Evolutionary conservation across 2,113 vertebrate genomes (phyloP), one percentile per base, ranked within the genome.

Genomic region (Chlamydotis undulata): DNA sequence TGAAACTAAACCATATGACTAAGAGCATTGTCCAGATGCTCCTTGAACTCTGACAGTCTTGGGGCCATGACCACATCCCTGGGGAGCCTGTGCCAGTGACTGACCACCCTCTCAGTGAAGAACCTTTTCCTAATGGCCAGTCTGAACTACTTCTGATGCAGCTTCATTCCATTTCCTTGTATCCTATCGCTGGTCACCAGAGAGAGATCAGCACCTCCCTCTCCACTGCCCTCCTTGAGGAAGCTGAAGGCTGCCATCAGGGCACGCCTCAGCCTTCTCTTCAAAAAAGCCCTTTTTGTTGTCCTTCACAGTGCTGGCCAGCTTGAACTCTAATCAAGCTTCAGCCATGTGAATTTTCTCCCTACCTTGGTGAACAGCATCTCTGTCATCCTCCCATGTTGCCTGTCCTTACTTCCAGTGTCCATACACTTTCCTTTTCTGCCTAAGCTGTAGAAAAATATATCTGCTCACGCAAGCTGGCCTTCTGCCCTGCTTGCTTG

Each of bases 21-120:
- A 57, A 78, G 8, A 33, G 7, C 2, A 0, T 35, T 3, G 5
- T 31, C 21, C 21, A 26, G 56, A 77, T 5, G 1, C 1, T 71
- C 35, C 41, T 41, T 41, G 19, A 84, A 50, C 18, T 68, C 22
- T 68, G 61, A 31, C 29, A 78, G 29, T 31, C 24, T 57, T 56
- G 43, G 6, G 43, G 35, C 57, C 1, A 1, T 33, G 22, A 65
- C 22, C 25, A 9, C 14, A 35, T 41, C 41, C 57, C 25, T 56
- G 9, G 9, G n/a, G 6, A 90, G 2, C 11, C 5, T 56, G n/a
- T 31, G 29, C 33, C 39, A 55, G n/a, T 17, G 14, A n/a, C 6
- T 1, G 2, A 11, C 18, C 39, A 47, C 14, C 10, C 6, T 47
- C 39, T 41, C 28, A n/a, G n/a, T 69, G 22, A 82, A 75, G 14